phyloP scores from a whole-genome alignment of 64 coral and sea anemone species.

The Anthopleura sola region DNA sequence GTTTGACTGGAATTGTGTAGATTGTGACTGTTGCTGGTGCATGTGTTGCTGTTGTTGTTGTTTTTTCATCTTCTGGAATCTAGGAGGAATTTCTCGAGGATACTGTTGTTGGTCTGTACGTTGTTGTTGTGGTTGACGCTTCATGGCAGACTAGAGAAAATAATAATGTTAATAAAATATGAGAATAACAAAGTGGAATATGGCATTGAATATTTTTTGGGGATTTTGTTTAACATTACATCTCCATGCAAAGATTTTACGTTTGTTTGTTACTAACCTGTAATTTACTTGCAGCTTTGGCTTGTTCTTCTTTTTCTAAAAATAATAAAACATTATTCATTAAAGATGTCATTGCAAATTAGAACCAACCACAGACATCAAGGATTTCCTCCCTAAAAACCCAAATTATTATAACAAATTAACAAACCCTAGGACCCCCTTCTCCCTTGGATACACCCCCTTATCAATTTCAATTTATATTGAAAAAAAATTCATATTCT shows the following conservation, averaged over 20 bases:
- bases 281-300: conserved; percentile 69
- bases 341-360: too few species aligned
- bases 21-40: conserved; percentile 44
- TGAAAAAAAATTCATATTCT: too few species aligned
- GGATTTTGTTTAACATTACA: too few species aligned
- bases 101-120: conserved; percentile 96
- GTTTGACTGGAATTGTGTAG: conserved; percentile 19
- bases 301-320: conserved; percentile 97
- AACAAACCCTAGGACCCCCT: too few species aligned
- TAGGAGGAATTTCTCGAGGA: conserved; percentile 91
- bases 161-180: background rate
- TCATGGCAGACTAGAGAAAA: conserved; percentile 48
- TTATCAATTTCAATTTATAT: too few species aligned
- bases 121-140: conserved; percentile 88
- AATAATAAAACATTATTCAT: conserved; percentile 1
- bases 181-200: background rate
- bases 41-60: conserved; percentile 73
- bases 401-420: too few species aligned
- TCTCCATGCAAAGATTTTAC: too few species aligned
- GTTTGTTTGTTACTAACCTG: conserved; percentile 61
- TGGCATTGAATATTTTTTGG: too few species aligned
- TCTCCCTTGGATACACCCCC: too few species aligned
- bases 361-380: too few species aligned
- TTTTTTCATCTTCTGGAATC: conserved; percentile 90
- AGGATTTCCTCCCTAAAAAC: too few species aligned